These are phyloP conservation scores for Saccostrea glomerata DNA, from an alignment of 1,140 invertebrate genomes.

Conservation along the genomic window DNA sequence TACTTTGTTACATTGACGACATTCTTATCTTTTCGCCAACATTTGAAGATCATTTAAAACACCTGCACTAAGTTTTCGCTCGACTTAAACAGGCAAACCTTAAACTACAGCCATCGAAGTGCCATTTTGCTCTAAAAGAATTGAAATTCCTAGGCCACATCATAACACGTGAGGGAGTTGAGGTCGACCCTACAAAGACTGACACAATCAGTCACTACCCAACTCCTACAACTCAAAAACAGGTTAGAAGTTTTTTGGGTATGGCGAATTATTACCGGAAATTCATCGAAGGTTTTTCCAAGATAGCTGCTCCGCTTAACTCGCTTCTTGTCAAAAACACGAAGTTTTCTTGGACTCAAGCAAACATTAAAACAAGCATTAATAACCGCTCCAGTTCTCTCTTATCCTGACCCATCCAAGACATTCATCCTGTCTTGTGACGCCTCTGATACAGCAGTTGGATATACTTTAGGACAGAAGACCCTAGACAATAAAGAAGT, in stretches of 20 bases:
- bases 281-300: background rate
- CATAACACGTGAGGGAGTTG: too few species aligned
- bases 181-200: too few species aligned
- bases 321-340: background rate
- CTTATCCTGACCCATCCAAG: conserved; percentile 12
- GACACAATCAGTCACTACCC: background rate
- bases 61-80: conserved; percentile 26
- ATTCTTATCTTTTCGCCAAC: too few species aligned
- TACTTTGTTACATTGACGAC: too few species aligned
- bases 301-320: background rate
- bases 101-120: conserved; percentile 59
- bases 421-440: conserved; percentile 55
- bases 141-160: conserved; percentile 57
- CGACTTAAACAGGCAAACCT: conserved; percentile 52
- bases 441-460: background rate
- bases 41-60: background rate
- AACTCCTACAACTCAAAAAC: background rate
- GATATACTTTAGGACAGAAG: background rate
- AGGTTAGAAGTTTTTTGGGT: background rate
- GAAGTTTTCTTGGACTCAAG: too few species aligned
- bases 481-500: conserved; percentile 49
- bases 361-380: conserved; percentile 57
- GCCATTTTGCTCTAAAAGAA: conserved; percentile 54
- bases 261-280: conserved; percentile 8
- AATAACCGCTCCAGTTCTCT: conserved; percentile 3